Base-by-base conservation (phyloP, 2,113 vertebrate genomes). In the Oreocharis arfaki region DNA sequence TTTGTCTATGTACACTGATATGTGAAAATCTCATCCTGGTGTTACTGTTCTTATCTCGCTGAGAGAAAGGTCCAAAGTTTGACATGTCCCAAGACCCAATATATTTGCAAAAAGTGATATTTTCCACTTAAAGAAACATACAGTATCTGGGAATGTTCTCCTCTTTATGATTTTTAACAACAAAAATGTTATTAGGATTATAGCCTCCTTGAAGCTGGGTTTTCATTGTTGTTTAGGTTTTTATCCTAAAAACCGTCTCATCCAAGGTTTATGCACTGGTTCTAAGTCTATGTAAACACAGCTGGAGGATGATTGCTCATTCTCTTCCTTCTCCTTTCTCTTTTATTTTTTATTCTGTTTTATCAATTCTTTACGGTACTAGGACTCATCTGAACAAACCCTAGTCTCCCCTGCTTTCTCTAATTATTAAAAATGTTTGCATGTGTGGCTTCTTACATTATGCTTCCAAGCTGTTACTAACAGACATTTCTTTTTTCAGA, bases 371-470 rank as follows among this genome's bases (percentile, higher is more conserved):
- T 56, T 57, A 28, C 19, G 11, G 20, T 59, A 24, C 6, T 50
- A 69, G 13, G 53, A 39, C 9, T 52, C 10, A 17, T 56, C 23
- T 60, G 30, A 73, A 63, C 4, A 76, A 81, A 13, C 1, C 16
- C 18, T 22, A 21, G 1, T 32, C 6, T 56, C 6, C 18, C 0
- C 1, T 78, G n/a, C 5, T 52, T 88, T 44, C 18, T 47, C 16
- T 47, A 60, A n/a, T 76, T 35, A 35, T 35, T 56, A 52, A 68
- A 81, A 71, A 19, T 19, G 4, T 4, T 50, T 81, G 13, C 13
- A 16, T 23, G 7, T 42, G 20, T 46, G 71, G 3, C 11, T 80
- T 84, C 16, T 30, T 50, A 41, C 16, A 7, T 49, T 52, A 21
- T 37, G 11, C 27, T 73, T 76, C 13, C 20, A 39, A 44, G 8